phyloP scores from a whole-genome alignment of 1,140 invertebrate genomes.

The Sipha flava region DNA sequence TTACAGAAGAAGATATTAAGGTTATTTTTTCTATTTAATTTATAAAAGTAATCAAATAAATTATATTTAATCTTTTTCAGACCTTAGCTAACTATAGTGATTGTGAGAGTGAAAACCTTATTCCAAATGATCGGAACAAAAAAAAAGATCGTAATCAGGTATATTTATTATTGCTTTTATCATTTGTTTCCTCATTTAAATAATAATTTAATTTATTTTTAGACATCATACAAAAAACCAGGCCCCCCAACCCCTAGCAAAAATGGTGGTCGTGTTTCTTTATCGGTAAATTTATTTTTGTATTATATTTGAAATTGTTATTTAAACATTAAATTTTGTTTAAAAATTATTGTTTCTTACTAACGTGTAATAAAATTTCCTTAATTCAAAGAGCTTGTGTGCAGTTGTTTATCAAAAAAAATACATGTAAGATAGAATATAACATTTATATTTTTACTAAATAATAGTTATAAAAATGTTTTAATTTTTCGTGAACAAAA shows the following conservation, averaged over 20 bases:
- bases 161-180: not conserved
- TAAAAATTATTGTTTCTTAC: too few relatives aligned
- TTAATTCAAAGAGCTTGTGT: too few relatives aligned
- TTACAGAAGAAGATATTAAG: conserved; percentile 68
- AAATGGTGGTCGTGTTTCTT: conserved; percentile 62
- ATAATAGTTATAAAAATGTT: too few relatives aligned
- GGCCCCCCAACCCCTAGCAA: conserved; percentile 75
- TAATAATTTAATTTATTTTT: conserved; percentile 36
- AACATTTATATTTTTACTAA: too few relatives aligned
- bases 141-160: conserved; percentile 34
- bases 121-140: conserved; percentile 26
- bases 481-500: too few relatives aligned
- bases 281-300: conserved; percentile 45
- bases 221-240: conserved; percentile 68
- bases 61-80: conserved; percentile 28
- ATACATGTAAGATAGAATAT: too few relatives aligned
- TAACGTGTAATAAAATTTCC: too few relatives aligned
- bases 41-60: conserved; percentile 9
- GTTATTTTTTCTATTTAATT: conserved; percentile 45
- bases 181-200: not conserved
- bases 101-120: conserved; percentile 30
- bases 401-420: too few relatives aligned
- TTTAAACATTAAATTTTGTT: too few relatives aligned
- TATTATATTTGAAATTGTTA: too few relatives aligned
- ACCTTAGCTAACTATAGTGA: not conserved